These are phyloP conservation scores for Ciconia stormi DNA, from an alignment of 2,113 vertebrate species.

Conservation along the genomic window DNA sequence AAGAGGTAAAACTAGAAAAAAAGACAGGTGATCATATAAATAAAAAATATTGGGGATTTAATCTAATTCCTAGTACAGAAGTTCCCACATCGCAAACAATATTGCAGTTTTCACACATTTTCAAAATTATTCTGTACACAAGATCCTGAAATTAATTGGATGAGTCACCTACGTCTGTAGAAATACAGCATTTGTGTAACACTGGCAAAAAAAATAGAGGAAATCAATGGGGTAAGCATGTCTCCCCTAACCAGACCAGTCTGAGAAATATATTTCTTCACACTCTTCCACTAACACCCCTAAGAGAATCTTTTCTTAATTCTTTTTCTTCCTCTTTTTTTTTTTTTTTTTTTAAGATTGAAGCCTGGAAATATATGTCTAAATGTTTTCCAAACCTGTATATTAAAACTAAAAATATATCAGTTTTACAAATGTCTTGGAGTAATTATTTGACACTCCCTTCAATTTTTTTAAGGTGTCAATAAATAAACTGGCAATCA, in stretches of 20 bases:
- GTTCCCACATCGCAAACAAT: neutral
- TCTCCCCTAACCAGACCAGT: fast-evolving
- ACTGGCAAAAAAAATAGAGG: neutral
- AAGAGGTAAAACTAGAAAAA: neutral
- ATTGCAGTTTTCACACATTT: neutral
- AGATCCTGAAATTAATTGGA: neutral
- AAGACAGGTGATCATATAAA: neutral
- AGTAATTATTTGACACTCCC: neutral
- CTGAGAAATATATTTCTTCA: neutral
- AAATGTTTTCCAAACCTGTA: neutral
- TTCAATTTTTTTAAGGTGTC: neutral
- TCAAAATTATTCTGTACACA: neutral
- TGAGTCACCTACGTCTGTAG: neutral
- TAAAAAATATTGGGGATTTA: neutral
- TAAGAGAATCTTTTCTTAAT: neutral
- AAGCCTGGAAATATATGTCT: neutral
- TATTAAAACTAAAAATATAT: neutral
- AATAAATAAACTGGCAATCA: neutral
- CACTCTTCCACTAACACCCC: neutral
- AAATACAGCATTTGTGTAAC: neutral
- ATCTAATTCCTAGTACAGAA: neutral
- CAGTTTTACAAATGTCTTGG: neutral
- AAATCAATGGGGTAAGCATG: neutral
- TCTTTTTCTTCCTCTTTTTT: fast-evolving
- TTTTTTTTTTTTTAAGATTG: neutral